Base-by-base conservation (phyloP, 2,888 invertebrate species). In the Drosophila differens region DNA sequence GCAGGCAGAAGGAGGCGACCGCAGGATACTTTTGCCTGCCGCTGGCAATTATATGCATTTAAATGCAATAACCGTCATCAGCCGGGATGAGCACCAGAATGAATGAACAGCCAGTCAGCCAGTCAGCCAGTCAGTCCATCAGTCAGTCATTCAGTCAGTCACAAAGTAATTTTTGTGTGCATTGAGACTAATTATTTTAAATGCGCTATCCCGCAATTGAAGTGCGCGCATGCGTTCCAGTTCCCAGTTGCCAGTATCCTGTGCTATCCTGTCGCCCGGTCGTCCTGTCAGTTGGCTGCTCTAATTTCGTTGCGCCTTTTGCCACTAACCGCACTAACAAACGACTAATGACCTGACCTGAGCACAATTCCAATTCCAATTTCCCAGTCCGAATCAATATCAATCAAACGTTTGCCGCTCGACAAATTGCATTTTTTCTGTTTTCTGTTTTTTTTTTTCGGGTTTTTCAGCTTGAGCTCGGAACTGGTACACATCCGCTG, bases 21-120 rank as follows among this genome's bases (percentile, higher is more conserved):
- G 89, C 91, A 85, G 81, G 83, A 90, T 76, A 79, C 25, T 28
- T 80, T 69, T 72, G 80, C 73, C 71, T 60, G 70, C n/a, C 39
- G 47, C 58, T 53, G 53, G 77, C 91, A 86, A 86, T 86, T 91
- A 86, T 79, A 85, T 90, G 85, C 85, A 86, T 91, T 85, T 91
- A 86, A 86, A 76, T 83, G 90, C 90, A 89, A 91, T 90, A 91
- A 86, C 91, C 85, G 91, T 86, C 85, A 86, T 91, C 90, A 85
- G 89, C 10, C 65, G 41, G 65, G 47, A 70, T 61, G 57, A 66
- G 32, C 32, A 32, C 4, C 4, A n/a, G 44, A 69, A 33, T 53
- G 14, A 52, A 70, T 70, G 60, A 60, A 51, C 35, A 33, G 41
- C 35, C 14, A 47, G 44, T n/a, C 37, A 33, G 41, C 35, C 14